Conservation (phyloP, 2,113 vertebrate species). For the Nothocercus nigrocapillus region DNA sequence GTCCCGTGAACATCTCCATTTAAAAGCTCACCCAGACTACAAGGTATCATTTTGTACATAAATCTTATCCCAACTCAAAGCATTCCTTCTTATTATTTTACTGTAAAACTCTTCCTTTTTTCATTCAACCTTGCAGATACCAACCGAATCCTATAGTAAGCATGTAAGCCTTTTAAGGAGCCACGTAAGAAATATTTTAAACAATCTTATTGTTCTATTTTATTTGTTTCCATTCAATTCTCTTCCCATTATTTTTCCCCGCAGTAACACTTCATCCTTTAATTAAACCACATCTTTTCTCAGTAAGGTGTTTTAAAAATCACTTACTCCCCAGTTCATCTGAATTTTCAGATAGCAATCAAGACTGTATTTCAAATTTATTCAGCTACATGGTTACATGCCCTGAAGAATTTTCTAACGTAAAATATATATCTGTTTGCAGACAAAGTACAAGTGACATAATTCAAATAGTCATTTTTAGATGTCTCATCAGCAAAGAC, state of each 20-base stretch:
- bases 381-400: neutral
- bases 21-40: neutral
- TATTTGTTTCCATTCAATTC: neutral
- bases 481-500: neutral
- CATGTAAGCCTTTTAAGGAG: neutral
- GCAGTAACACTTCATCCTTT: neutral
- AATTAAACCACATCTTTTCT: neutral
- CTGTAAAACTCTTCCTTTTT: neutral
- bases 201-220: neutral
- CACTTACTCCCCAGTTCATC: neutral
- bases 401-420: neutral
- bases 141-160: neutral
- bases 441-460: neutral
- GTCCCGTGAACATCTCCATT: no score
- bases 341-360: neutral
- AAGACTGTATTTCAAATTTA: neutral
- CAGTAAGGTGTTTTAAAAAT: neutral
- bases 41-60: neutral
- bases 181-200: neutral
- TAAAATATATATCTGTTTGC: neutral
- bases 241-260: neutral
- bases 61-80: neutral
- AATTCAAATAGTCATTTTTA: neutral
- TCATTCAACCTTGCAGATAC: neutral
- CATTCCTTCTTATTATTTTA: neutral